A percentile compares a stretch with the other conserved stretches of the same genome.
These are phyloP conservation scores for Platerodrilus igneus DNA, from an alignment of 2,888 invertebrate species.

Conservation along the genomic window DNA sequence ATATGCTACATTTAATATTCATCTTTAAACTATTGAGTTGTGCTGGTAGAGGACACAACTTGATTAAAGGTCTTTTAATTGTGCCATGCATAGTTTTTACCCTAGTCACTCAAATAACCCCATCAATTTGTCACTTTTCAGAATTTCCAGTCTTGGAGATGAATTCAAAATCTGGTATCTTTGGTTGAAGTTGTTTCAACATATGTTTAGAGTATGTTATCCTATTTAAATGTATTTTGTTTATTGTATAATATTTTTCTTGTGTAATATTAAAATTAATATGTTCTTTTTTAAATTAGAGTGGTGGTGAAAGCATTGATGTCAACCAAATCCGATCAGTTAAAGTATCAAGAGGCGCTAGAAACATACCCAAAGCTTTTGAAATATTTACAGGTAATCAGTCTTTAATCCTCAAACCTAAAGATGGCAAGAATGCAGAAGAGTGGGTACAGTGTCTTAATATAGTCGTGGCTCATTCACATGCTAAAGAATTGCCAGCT, in stretches of 20 bases:
- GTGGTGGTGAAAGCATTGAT: slow-evolving; percentile 81
- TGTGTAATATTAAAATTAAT: slow-evolving; percentile 2
- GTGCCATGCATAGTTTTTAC: too few species aligned
- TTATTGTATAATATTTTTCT: neutral
- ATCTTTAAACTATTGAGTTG: too few species aligned
- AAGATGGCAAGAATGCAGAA: slow-evolving; percentile 90
- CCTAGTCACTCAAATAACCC: too few species aligned
- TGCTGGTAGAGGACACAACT: too few species aligned
- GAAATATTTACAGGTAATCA: slow-evolving; percentile 95
- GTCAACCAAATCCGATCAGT: slow-evolving; percentile 91
- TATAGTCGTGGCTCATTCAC: slow-evolving; percentile 86
- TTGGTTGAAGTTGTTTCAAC: too few species aligned
- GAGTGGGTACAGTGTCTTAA: slow-evolving; percentile 95
- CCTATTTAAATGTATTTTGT: too few species aligned
- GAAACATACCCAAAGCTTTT: slow-evolving; percentile 93
- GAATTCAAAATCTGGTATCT: too few species aligned
- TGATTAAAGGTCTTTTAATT: too few species aligned
- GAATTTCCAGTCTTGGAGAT: too few species aligned
- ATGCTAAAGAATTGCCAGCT: slow-evolving; percentile 55
- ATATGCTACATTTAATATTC: too few species aligned
- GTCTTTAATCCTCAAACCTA: slow-evolving; percentile 88
- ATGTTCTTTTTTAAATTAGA: slow-evolving; percentile 56
- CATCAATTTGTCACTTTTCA: too few species aligned
- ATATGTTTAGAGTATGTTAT: neutral
- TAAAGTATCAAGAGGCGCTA: slow-evolving; percentile 85